Conservation (phyloP, 2,888 invertebrate species). For the Apomyelois bistriatella region DNA sequence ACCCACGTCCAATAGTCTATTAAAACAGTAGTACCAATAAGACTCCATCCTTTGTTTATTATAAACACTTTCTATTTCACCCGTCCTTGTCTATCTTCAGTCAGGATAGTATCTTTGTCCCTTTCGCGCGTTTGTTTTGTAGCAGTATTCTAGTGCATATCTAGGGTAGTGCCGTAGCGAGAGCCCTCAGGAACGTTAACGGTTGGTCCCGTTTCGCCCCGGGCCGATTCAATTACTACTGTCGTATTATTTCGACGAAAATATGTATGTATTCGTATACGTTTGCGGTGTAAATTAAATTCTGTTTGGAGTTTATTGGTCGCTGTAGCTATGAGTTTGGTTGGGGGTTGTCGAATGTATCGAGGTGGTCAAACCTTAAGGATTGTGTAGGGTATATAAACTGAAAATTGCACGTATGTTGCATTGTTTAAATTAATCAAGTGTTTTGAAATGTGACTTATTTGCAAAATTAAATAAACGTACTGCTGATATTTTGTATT, state of each 20-base stretch:
- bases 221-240: constrained; percentile 80
- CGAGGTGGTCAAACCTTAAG: neutral
- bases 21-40: constrained; percentile 69
- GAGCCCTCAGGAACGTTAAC: constrained; percentile 76
- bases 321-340: constrained; percentile 60
- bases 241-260: constrained; percentile 77
- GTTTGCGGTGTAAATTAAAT: constrained; percentile 72
- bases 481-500: too few species aligned
- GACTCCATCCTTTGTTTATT: constrained; percentile 77
- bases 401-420: neutral
- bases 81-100: constrained; percentile 35
- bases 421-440: neutral
- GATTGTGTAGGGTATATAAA: neutral
- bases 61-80: constrained; percentile 70
- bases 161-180: constrained; percentile 56
- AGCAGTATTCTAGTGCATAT: constrained; percentile 71
- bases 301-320: constrained; percentile 72
- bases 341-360: constrained; percentile 38
- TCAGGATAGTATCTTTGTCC: constrained; percentile 29
- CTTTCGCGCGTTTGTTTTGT: constrained; percentile 59
- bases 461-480: too few species aligned
- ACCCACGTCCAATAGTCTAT: constrained; percentile 68
- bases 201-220: constrained; percentile 71
- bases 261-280: constrained; percentile 73
- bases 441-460: too few species aligned